Conservation (phyloP, 2,113 vertebrate species). For the Xiphophorus maculatus region DNA sequence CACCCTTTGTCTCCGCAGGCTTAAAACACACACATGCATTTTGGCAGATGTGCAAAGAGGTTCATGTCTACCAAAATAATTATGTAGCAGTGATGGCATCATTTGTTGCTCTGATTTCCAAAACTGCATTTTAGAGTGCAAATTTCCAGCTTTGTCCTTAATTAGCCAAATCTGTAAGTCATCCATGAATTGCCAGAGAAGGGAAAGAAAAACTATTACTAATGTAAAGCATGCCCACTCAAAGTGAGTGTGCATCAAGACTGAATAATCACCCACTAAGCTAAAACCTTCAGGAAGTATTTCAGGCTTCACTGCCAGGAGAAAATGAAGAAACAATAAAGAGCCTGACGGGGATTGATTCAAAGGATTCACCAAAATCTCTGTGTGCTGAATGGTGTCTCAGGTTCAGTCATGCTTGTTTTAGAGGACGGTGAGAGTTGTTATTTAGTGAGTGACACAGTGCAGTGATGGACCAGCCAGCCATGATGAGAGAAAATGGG, state of each 20-base stretch:
- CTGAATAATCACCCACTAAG: conserved; percentile 49
- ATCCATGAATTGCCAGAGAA: background rate
- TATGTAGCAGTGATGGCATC: conserved; percentile 1
- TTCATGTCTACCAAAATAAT: conserved; percentile 3
- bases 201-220: background rate
- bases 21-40: conserved; percentile 7
- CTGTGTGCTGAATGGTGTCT: conserved; percentile 27
- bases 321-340: conserved; percentile 39
- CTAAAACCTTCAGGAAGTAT: conserved; percentile 43
- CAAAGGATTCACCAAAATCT: conserved; percentile 34
- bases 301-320: conserved; percentile 33
- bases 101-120: background rate
- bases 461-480: conserved; percentile 24
- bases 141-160: conserved; percentile 8
- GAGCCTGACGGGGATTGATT: conserved; percentile 21
- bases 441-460: conserved; percentile 28
- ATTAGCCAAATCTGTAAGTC: background rate
- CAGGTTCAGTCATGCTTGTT: conserved; percentile 37
- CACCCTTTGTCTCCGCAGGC: background rate
- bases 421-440: conserved; percentile 28
- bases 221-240: conserved; percentile 10
- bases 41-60: conserved; percentile 19
- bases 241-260: conserved; percentile 18
- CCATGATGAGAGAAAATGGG: conserved; percentile 42
- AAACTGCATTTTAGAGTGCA: background rate